Evolutionary conservation across 2,113 vertebrate species (phyloP).

Genomic region (Silurus meridionalis): DNA sequence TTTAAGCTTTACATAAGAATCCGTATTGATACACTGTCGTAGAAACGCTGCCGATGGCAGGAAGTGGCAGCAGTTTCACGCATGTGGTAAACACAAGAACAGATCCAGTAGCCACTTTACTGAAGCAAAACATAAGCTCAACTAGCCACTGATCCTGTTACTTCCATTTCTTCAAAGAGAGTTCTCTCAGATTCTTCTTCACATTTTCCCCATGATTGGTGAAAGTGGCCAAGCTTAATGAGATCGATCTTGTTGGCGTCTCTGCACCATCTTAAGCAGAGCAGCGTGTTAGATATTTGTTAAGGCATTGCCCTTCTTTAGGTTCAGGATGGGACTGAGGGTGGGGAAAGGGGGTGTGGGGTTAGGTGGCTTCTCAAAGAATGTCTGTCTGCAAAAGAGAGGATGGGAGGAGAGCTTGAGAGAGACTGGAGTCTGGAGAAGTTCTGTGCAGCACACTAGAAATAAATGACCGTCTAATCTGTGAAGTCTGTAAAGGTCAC

Average conservation of each 20-base stretch:
- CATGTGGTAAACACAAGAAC: too few species aligned
- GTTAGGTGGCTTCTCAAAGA: not conserved
- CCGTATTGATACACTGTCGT: too few species aligned
- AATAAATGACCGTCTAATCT: not conserved
- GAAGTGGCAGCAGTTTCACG: too few species aligned
- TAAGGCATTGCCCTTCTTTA: not conserved
- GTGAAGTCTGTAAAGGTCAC: conserved; percentile 2
- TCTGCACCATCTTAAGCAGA: not conserved
- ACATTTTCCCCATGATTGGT: not conserved
- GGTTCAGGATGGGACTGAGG: not conserved
- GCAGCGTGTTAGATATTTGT: not conserved
- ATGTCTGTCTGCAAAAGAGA: conserved; percentile 19
- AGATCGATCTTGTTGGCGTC: not conserved
- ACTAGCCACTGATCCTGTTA: not conserved
- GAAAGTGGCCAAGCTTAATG: not conserved
- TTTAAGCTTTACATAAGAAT: too few species aligned
- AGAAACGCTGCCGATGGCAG: too few species aligned
- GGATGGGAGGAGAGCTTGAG: conserved; percentile 3
- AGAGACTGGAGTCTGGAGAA: conserved; percentile 11
- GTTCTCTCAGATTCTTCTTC: not conserved
- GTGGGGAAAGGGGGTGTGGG: not conserved
- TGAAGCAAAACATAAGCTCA: not conserved
- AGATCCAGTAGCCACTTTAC: too few species aligned
- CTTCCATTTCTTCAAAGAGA: not conserved
- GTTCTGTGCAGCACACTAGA: not conserved